Evolutionary conservation across 2,888 invertebrate species (phyloP).

Genomic region (Psococerastis gibbosa): DNA sequence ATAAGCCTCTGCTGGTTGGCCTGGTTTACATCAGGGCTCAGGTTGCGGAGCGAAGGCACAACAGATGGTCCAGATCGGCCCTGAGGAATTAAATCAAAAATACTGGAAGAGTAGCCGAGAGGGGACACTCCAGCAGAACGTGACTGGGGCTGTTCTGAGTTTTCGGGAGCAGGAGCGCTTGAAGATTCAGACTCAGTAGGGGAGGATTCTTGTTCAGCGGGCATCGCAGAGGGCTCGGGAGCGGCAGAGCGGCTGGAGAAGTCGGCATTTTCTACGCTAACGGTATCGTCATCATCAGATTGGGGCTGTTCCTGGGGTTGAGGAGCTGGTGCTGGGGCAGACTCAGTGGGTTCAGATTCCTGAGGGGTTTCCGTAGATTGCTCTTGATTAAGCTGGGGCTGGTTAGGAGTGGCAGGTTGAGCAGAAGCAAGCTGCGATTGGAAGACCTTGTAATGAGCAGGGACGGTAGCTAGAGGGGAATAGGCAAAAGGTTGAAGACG

Average conservation of each 20-base stretch:
- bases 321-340: constrained; percentile 9
- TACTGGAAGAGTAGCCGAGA: constrained; percentile 5
- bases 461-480: neutral
- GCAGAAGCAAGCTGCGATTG: neutral
- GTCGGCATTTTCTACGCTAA: constrained; percentile 18
- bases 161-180: constrained; percentile 3
- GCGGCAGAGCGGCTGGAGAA: constrained; percentile 15
- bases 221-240: constrained; percentile 17
- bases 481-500: neutral
- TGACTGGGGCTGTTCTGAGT: constrained; percentile 10
- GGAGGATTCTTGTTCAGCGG: constrained; percentile 16
- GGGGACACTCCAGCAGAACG: neutral
- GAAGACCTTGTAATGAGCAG: neutral
- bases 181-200: neutral
- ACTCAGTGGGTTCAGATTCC: constrained; percentile 7
- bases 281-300: constrained; percentile 17
- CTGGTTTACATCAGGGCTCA: constrained; percentile 24
- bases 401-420: constrained; percentile 7
- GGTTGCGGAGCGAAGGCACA: constrained; percentile 22
- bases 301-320: constrained; percentile 14
- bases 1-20: constrained; percentile 31
- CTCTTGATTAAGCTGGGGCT: constrained; percentile 13
- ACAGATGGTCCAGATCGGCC: constrained; percentile 18
- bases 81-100: constrained; percentile 12
- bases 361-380: constrained; percentile 11